Conservation (phyloP, 2,888 invertebrate genomes). For the Rhodophaea formosa region DNA sequence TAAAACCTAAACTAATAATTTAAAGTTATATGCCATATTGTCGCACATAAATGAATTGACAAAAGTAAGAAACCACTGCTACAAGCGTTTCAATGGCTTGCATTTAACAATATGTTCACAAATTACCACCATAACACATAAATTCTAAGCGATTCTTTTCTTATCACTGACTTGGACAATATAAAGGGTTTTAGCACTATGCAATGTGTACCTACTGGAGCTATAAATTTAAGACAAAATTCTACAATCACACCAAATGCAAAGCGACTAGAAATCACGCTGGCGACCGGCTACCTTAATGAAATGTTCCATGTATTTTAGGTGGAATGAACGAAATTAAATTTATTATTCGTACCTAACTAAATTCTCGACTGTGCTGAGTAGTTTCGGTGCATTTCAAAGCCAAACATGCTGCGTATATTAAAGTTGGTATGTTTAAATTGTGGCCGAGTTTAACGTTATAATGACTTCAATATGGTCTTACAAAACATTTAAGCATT, state of each 20-base stretch:
- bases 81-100: no score
- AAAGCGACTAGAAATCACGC: slow-evolving; percentile 20
- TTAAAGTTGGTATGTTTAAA: background rate
- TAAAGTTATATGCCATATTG: no score
- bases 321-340: slow-evolving; percentile 21
- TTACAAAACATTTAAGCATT: no score
- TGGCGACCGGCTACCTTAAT: slow-evolving; percentile 25
- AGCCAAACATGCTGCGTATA: background rate
- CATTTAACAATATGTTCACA: no score
- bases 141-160: background rate
- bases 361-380: slow-evolving; percentile 13
- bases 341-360: slow-evolving; percentile 23
- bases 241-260: slow-evolving; percentile 7
- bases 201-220: background rate
- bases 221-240: slow-evolving; percentile 5
- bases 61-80: no score
- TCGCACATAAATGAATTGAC: no score
- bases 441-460: no score
- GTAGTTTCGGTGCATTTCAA: slow-evolving; percentile 7
- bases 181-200: background rate
- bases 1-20: no score
- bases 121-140: no score
- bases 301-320: slow-evolving; percentile 24
- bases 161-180: background rate
- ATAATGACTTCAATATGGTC: no score